Percentiles rank a stretch among this genome's conserved stretches.
Conservation (phyloP, 1,140 invertebrate species). For the Ruditapes philippinarum region DNA sequence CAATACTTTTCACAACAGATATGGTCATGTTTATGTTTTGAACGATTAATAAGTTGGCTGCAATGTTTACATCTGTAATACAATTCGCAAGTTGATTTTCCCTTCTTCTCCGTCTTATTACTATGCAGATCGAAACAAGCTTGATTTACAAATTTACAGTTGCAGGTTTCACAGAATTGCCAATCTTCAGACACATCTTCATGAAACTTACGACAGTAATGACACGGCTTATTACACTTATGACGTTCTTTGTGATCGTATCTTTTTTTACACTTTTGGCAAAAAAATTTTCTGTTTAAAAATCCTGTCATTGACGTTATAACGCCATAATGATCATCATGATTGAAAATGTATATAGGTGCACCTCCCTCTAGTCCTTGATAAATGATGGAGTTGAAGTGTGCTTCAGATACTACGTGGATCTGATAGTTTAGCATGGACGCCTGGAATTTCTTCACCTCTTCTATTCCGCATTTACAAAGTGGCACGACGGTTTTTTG, state of each 20-base stretch:
- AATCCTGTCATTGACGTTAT: slow-evolving; percentile 67
- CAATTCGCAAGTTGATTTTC: slow-evolving; percentile 16
- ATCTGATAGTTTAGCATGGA: slow-evolving; percentile 42
- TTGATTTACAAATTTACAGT: slow-evolving; percentile 48
- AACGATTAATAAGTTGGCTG: too few relatives aligned
- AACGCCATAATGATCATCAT: slow-evolving; percentile 65
- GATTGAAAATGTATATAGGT: slow-evolving; percentile 59
- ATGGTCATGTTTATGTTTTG: too few relatives aligned
- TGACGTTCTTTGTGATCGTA: slow-evolving; percentile 62
- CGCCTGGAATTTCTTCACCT: slow-evolving; percentile 57
- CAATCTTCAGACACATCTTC: slow-evolving; percentile 30
- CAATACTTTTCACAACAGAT: too few relatives aligned
- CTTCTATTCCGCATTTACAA: slow-evolving; percentile 48
- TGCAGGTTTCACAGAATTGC: slow-evolving; percentile 59
- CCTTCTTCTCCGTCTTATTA: neutral
- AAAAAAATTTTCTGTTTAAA: slow-evolving; percentile 62
- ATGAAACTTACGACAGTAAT: slow-evolving; percentile 46
- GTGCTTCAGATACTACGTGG: slow-evolving; percentile 60
- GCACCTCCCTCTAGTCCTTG: slow-evolving; percentile 53
- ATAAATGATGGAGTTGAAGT: slow-evolving; percentile 53
- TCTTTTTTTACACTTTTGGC: slow-evolving; percentile 62
- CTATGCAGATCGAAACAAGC: slow-evolving; percentile 52
- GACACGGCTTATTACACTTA: slow-evolving; percentile 59
- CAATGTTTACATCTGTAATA: too few relatives aligned
- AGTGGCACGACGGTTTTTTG: slow-evolving; percentile 27